Conservation (phyloP, 1,140 invertebrate genomes). For the Zophobas atratus region DNA sequence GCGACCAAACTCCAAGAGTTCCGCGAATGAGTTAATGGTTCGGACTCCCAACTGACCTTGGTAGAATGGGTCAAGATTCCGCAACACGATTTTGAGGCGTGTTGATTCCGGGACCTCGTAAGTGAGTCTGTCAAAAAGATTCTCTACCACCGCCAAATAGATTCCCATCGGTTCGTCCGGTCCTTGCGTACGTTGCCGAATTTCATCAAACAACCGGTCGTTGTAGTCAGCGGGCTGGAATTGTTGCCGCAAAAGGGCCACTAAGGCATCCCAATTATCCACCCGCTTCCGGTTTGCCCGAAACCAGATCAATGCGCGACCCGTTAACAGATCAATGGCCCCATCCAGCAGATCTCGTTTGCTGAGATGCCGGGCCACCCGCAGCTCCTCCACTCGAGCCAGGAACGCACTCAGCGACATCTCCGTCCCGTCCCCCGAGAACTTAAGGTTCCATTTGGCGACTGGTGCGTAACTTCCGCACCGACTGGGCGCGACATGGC, state of each 20-base stretch:
- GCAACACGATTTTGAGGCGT: conserved; percentile 14
- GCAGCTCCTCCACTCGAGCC: conserved; percentile 54
- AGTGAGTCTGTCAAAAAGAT: conserved; percentile 57
- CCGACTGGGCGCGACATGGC: background rate
- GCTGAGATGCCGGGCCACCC: conserved; percentile 47
- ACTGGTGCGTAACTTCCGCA: conserved; percentile 7
- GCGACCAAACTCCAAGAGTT: too few relatives aligned
- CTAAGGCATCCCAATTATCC: conserved; percentile 55
- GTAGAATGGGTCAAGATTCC: conserved; percentile 38
- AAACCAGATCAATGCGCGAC: conserved; percentile 62
- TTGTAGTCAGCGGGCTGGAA: conserved; percentile 60
- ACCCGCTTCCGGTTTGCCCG: conserved; percentile 52
- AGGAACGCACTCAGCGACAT: conserved; percentile 54
- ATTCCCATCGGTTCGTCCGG: too few relatives aligned
- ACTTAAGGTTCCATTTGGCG: conserved; percentile 38
- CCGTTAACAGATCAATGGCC: conserved; percentile 61
- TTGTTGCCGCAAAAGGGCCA: conserved; percentile 52
- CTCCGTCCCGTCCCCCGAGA: background rate
- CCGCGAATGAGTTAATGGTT: conserved; percentile 3
- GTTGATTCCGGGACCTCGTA: conserved; percentile 17
- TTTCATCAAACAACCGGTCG: conserved; percentile 60
- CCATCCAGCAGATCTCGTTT: conserved; percentile 53
- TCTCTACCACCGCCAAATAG: conserved; percentile 61
- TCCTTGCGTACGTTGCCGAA: conserved; percentile 56
- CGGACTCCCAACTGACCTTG: conserved; percentile 16